Evolutionary conservation across 30 jellyfish, hydroid and myxozoan genomes (phyloP).

Genomic region (Hydractinia echinata): DNA sequence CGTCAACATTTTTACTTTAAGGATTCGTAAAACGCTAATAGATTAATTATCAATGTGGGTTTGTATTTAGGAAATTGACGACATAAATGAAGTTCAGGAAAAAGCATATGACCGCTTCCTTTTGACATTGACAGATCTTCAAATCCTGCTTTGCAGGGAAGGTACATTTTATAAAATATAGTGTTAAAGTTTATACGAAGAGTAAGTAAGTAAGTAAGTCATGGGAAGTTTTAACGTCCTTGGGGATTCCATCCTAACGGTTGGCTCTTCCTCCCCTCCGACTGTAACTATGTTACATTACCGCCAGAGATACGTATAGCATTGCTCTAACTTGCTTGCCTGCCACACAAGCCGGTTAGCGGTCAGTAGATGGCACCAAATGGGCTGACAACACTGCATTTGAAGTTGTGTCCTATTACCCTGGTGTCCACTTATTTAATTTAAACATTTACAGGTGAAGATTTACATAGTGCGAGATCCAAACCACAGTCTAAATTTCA

Average conservation of each 20-base stretch:
- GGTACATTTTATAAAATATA: constrained; percentile 26
- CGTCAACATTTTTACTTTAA: background rate
- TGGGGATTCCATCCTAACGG: too few relatives aligned
- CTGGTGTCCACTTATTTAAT: background rate
- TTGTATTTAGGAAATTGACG: constrained; percentile 66
- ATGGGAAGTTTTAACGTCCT: too few relatives aligned
- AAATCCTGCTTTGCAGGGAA: constrained; percentile 58
- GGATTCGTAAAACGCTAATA: background rate
- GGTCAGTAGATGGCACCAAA: too few relatives aligned
- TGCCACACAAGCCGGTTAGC: too few relatives aligned
- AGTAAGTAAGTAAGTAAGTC: too few relatives aligned
- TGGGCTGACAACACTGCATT: too few relatives aligned
- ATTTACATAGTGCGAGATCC: constrained; percentile 61
- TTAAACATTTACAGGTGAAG: constrained; percentile 38
- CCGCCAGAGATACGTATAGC: too few relatives aligned
- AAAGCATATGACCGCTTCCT: constrained; percentile 78
- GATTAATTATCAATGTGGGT: too few relatives aligned
- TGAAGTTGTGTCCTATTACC: background rate
- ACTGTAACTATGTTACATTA: too few relatives aligned
- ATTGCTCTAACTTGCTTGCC: too few relatives aligned
- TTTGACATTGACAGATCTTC: constrained; percentile 67
- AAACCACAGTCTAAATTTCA: constrained; percentile 46
- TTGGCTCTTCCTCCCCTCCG: too few relatives aligned
- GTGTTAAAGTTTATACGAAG: background rate
- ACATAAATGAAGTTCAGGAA: constrained; percentile 61